A percentile compares a stretch with the other conserved stretches of the same genome.
phyloP scores from a whole-genome alignment of 2,113 vertebrate genomes.

The Gadus chalcogrammus region DNA sequence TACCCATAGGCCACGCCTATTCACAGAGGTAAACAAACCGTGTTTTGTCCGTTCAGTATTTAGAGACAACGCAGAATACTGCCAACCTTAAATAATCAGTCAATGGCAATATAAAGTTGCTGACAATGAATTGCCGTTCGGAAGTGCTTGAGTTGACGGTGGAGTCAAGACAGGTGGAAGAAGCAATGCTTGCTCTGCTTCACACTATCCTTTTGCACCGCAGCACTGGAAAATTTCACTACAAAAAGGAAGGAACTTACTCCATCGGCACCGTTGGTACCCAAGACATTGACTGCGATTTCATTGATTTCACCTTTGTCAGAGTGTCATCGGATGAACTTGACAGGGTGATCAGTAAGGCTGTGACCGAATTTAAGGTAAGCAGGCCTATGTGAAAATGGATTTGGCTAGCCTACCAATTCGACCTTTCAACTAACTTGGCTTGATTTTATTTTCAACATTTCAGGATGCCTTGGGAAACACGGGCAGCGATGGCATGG shows the following conservation, averaged over 20 bases:
- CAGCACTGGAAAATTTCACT: slow-evolving; percentile 98
- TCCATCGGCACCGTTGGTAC: slow-evolving; percentile 96
- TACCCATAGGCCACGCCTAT: background rate
- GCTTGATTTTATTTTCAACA: too few relatives aligned
- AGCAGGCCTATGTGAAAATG: background rate
- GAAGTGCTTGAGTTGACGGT: slow-evolving; percentile 95
- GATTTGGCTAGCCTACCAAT: too few relatives aligned
- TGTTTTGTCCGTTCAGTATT: background rate
- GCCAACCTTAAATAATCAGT: background rate
- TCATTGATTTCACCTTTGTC: slow-evolving; percentile 93
- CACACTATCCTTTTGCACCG: slow-evolving; percentile 94
- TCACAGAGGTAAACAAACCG: slow-evolving; percentile 42
- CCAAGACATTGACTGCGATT: slow-evolving; percentile 93
- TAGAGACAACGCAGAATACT: too few relatives aligned
- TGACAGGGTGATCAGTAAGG: slow-evolving; percentile 88
- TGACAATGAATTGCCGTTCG: slow-evolving; percentile 90
- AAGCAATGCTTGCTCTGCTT: slow-evolving; percentile 86
- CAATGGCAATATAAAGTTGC: slow-evolving; percentile 23
- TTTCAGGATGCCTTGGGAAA: slow-evolving; percentile 84
- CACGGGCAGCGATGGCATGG: slow-evolving; percentile 89
- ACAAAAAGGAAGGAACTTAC: slow-evolving; percentile 98
- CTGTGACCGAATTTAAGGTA: slow-evolving; percentile 92
- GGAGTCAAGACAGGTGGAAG: slow-evolving; percentile 93
- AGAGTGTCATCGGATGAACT: slow-evolving; percentile 91
- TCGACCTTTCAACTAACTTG: too few relatives aligned